Conservation (phyloP, 1,140 invertebrate genomes). For the Diabrotica virgifera region DNA sequence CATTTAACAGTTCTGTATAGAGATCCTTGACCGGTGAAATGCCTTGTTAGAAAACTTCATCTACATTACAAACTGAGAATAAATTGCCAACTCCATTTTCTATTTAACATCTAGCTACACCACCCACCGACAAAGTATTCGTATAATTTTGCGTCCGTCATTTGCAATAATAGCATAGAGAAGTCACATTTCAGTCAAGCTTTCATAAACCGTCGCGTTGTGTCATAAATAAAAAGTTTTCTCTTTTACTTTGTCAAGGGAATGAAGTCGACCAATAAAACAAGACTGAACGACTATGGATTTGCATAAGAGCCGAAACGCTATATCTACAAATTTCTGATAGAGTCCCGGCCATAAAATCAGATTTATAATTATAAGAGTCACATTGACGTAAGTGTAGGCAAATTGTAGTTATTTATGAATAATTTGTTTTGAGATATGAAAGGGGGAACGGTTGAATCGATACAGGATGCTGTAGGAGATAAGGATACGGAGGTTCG, state of each 20-base stretch:
- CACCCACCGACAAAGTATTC: background rate
- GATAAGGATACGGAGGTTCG: too few relatives aligned
- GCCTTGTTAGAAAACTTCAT: too few relatives aligned
- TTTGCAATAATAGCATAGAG: background rate
- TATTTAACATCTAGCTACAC: too few relatives aligned
- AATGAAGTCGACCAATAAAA: conserved; percentile 30
- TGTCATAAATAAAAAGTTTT: conserved; percentile 19
- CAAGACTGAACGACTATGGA: conserved; percentile 28
- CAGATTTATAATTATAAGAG: conserved; percentile 42
- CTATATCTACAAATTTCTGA: conserved; percentile 39
- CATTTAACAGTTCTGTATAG: too few relatives aligned
- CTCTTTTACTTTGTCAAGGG: conserved; percentile 25
- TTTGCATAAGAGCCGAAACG: conserved; percentile 32
- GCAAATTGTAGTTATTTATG: conserved; percentile 39
- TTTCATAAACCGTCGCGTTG: background rate
- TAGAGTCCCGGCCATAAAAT: conserved; percentile 37
- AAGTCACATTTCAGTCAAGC: background rate
- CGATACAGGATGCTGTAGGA: too few relatives aligned
- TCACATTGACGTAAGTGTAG: conserved; percentile 41
- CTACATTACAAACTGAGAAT: too few relatives aligned
- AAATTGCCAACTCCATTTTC: too few relatives aligned
- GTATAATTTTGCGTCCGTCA: background rate
- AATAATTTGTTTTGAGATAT: conserved; percentile 35
- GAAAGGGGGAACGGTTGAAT: background rate
- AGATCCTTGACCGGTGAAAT: too few relatives aligned